Evolutionary conservation across 1,140 invertebrate genomes (phyloP), one percentile per base, ranked within the genome.

Genomic region (Brachionus asplanchnoidis): DNA sequence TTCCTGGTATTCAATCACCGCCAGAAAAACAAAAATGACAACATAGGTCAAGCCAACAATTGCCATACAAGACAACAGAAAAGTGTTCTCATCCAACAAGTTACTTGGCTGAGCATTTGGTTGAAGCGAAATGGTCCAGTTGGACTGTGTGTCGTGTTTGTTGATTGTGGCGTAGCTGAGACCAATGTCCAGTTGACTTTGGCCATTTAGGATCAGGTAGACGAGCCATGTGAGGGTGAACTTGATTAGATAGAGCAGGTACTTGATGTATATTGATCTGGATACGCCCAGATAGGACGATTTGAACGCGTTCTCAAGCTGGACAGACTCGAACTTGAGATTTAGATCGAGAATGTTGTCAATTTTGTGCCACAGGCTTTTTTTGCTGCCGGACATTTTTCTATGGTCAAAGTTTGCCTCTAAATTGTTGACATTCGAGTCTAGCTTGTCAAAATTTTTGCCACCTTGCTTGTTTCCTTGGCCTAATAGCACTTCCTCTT

Each of bases 221-320:
- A 77, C 3, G 20, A 77, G 46, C 73, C 73, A 77, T 11, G 42
- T 50, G 42, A 77, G 42, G 8, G 42, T 77, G 26, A 77, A 50
- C 28, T 23, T 46, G 20, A 77, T 77, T 50, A 77, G 46, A 50
- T 50, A 50, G 7, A 77, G 20, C 23, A 77, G 26, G 23, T 77
- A 77, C 50, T 77, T 77, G 11, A 77, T 77, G 23, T 77, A 77
- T n/a, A 77, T 32, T 53, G 73, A 77, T n/a, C 73, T 46, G 9
- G 17, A 50, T 50, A 77, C 73, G 32, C 73, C 46, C 9, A 77
- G 26, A 28, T 77, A 77, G 11, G 73, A 46, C 23, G 20, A 28
- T 50, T 77, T 77, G 73, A 77, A 77, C 7, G 73, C 73, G 12
- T 77, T 77, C n/a, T 77, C 73, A 23, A 77, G 20, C 32, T 77